Evolutionary conservation across 2,113 vertebrate species (phyloP).

Genomic region (Rostratula benghalensis): DNA sequence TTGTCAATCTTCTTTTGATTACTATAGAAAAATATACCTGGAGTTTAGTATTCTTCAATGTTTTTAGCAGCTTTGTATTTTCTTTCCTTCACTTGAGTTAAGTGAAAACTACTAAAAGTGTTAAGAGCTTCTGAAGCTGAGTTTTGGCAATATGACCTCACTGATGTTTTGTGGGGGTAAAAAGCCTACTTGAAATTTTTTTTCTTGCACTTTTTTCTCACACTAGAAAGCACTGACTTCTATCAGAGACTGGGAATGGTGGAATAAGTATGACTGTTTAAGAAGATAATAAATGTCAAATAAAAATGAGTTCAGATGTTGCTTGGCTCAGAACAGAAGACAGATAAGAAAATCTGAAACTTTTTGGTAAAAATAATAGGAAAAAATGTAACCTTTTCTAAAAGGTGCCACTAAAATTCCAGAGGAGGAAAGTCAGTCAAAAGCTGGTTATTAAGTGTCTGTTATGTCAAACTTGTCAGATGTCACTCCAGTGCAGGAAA

Average conservation of each 20-base stretch:
- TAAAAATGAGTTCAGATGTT: not conserved
- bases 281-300: constrained; percentile 2
- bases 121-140: too few species aligned
- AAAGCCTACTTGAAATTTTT: too few species aligned
- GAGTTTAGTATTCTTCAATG: not conserved
- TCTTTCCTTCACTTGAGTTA: not conserved
- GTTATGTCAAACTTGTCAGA: not conserved
- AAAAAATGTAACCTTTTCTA: not conserved
- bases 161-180: too few species aligned
- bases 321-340: not conserved
- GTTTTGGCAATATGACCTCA: too few species aligned
- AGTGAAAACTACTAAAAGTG: too few species aligned
- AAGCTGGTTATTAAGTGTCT: not conserved
- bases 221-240: not conserved
- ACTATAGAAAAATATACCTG: not conserved
- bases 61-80: not conserved
- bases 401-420: not conserved
- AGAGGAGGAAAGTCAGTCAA: not conserved
- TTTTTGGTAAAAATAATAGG: not conserved
- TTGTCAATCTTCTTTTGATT: not conserved
- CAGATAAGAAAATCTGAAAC: not conserved
- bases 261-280: not conserved
- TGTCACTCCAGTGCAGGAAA: not conserved
- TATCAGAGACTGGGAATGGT: not conserved
- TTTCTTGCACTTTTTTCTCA: not conserved